These are phyloP conservation scores for Lytechinus pictus DNA, from an alignment of 35 echinoderm and acorn worm genomes.

Conservation along the genomic window DNA sequence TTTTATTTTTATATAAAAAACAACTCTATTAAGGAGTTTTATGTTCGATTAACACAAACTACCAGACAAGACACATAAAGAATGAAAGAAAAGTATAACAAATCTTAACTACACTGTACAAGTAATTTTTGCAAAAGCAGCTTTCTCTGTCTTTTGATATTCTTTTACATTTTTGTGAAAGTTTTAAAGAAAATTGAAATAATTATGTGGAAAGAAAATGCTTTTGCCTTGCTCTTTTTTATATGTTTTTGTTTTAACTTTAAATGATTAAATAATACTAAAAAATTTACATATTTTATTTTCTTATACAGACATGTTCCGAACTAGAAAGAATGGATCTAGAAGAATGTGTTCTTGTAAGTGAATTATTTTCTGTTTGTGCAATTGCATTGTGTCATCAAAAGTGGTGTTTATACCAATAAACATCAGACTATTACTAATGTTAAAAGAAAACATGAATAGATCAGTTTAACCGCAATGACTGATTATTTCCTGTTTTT, in stretches of 20 bases:
- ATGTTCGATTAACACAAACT: too few relatives aligned
- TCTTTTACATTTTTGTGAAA: not conserved
- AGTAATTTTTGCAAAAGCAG: not conserved
- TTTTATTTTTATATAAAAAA: too few relatives aligned
- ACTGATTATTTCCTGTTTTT: too few relatives aligned
- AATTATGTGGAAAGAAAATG: not conserved
- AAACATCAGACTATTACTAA: too few relatives aligned
- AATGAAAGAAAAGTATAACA: too few relatives aligned
- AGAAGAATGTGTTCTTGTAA: conserved; percentile 98
- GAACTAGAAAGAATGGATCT: conserved; percentile 92
- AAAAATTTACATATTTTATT: not conserved
- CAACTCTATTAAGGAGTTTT: too few relatives aligned
- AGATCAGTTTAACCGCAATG: too few relatives aligned
- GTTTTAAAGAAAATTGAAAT: not conserved
- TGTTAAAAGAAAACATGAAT: too few relatives aligned
- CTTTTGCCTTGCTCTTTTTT: not conserved
- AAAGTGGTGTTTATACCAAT: too few relatives aligned
- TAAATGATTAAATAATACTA: not conserved
- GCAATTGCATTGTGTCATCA: not conserved
- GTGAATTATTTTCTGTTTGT: not conserved
- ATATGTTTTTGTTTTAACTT: not conserved
- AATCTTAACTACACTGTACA: not conserved
- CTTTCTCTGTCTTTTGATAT: not conserved
- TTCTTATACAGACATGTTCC: conserved; percentile 69
- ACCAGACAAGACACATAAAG: too few relatives aligned